Percentiles rank a stretch among this genome's conserved stretches.
Evolutionary conservation across 2,797 vertebrate genomes (phyloP).

Genomic region (Myripristis murdjan): DNA sequence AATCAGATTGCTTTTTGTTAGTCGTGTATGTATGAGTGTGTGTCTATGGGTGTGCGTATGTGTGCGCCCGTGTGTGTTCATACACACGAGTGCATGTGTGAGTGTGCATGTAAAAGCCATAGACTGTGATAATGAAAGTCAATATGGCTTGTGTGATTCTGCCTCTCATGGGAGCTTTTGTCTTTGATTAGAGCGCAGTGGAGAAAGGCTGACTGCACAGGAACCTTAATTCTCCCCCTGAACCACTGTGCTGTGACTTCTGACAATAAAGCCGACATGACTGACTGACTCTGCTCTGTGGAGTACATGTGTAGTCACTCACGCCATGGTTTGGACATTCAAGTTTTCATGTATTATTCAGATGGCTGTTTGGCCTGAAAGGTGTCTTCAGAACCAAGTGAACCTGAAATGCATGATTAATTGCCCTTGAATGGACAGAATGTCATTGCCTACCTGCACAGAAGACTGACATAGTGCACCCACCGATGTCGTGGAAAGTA

Average conservation of each 20-base stretch:
- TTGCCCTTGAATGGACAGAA: too few species aligned
- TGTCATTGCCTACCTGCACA: neutral
- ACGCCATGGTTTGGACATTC: conserved; percentile 24
- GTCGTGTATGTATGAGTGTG: conserved; percentile 8
- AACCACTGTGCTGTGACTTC: conserved; percentile 70
- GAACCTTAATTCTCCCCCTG: conserved; percentile 76
- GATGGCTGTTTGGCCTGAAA: conserved; percentile 8
- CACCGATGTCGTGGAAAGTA: too few species aligned
- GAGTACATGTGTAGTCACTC: conserved; percentile 60
- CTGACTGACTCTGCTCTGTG: conserved; percentile 59
- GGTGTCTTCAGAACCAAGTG: neutral
- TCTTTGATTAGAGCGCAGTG: conserved; percentile 73
- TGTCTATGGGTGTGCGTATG: neutral
- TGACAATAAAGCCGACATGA: conserved; percentile 71
- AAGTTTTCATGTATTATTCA: conserved; percentile 17
- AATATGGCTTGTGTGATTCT: conserved; percentile 48
- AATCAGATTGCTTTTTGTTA: neutral
- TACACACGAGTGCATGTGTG: neutral
- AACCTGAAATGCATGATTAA: neutral
- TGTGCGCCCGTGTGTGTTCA: neutral
- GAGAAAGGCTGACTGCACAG: conserved; percentile 72
- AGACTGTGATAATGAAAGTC: conserved; percentile 70
- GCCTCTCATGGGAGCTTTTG: conserved; percentile 59
- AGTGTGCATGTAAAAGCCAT: conserved; percentile 23
- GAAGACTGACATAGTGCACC: too few species aligned